These are phyloP conservation scores for Aeoliscus strigatus DNA, from an alignment of 2,797 vertebrate species.

Conservation along the genomic window DNA sequence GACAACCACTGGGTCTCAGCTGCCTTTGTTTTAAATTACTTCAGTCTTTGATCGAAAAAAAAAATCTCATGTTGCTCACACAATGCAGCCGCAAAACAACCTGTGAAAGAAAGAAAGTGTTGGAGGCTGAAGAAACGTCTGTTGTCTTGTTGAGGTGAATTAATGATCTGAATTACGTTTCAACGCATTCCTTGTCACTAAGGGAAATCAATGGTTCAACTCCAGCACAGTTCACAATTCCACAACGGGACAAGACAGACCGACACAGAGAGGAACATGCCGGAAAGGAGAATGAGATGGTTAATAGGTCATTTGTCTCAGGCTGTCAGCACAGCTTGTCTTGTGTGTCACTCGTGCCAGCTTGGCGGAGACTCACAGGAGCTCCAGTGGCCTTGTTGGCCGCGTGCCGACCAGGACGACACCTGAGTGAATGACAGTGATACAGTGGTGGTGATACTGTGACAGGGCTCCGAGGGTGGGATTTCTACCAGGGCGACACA, in stretches of 20 bases:
- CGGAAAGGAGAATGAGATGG: slow-evolving; percentile 12
- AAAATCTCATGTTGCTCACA: background rate
- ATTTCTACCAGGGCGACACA: no score
- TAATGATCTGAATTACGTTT: slow-evolving; percentile 29
- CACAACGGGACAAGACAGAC: slow-evolving; percentile 13
- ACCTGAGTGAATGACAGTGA: no score
- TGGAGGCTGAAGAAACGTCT: background rate
- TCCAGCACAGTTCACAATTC: slow-evolving; percentile 15
- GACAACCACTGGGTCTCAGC: no score
- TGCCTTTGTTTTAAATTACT: background rate
- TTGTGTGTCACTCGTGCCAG: slow-evolving; percentile 30
- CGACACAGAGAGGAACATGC: slow-evolving; percentile 4
- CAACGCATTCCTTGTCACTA: slow-evolving; percentile 13
- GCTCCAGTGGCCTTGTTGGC: slow-evolving; percentile 34
- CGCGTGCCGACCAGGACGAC: slow-evolving; percentile 3
- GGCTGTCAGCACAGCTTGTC: slow-evolving; percentile 38
- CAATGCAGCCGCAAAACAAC: slow-evolving; percentile 7
- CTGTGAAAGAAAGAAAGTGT: slow-evolving; percentile 1
- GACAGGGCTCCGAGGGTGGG: no score
- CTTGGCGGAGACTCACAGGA: slow-evolving; percentile 20
- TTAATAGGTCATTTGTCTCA: slow-evolving; percentile 50
- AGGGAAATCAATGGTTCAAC: slow-evolving; percentile 21
- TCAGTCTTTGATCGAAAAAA: background rate
- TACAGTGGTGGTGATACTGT: no score
- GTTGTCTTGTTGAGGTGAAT: slow-evolving; percentile 11